Evolutionary conservation across 2,797 vertebrate genomes (phyloP).

Genomic region (Myotis vivesi): DNA sequence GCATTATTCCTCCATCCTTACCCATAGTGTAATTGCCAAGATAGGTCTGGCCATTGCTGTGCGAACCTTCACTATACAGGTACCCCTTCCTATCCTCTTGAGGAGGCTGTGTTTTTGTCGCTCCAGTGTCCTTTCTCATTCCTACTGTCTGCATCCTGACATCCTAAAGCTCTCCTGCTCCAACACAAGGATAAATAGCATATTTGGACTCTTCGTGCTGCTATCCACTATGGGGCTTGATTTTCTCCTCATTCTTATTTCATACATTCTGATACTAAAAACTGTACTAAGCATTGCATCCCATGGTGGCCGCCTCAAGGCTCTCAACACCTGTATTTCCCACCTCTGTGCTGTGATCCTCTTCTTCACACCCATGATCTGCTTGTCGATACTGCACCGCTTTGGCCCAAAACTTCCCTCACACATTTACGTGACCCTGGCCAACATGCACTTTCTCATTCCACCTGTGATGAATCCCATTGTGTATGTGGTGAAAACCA

Average conservation of each 20-base stretch:
- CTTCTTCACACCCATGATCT: slow-evolving; percentile 65
- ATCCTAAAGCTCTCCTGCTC: slow-evolving; percentile 78
- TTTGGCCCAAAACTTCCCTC: slow-evolving; percentile 53
- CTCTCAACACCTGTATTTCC: slow-evolving; percentile 55
- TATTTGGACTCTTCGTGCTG: slow-evolving; percentile 58
- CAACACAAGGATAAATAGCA: slow-evolving; percentile 65
- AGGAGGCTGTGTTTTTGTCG: slow-evolving; percentile 47
- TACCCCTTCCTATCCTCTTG: slow-evolving; percentile 57
- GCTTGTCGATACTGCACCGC: slow-evolving; percentile 54
- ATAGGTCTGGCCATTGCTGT: slow-evolving; percentile 46
- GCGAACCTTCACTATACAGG: slow-evolving; percentile 49
- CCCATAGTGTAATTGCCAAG: slow-evolving; percentile 22
- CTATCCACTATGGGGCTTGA: slow-evolving; percentile 65
- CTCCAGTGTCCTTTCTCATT: slow-evolving; percentile 60
- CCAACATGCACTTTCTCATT: slow-evolving; percentile 72
- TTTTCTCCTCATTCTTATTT: slow-evolving; percentile 64
- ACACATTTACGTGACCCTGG: slow-evolving; percentile 60
- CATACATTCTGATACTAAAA: slow-evolving; percentile 60
- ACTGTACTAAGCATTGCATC: slow-evolving; percentile 38
- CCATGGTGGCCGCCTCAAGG: slow-evolving; percentile 35
- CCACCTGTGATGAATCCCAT: slow-evolving; percentile 71
- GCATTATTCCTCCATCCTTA: slow-evolving; percentile 72
- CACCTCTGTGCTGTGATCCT: slow-evolving; percentile 65
- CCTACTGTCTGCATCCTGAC: slow-evolving; percentile 59
- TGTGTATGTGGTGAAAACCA: slow-evolving; percentile 68